Conservation (phyloP, 1,140 invertebrate species). For the Philotrypesis tridentata region DNA sequence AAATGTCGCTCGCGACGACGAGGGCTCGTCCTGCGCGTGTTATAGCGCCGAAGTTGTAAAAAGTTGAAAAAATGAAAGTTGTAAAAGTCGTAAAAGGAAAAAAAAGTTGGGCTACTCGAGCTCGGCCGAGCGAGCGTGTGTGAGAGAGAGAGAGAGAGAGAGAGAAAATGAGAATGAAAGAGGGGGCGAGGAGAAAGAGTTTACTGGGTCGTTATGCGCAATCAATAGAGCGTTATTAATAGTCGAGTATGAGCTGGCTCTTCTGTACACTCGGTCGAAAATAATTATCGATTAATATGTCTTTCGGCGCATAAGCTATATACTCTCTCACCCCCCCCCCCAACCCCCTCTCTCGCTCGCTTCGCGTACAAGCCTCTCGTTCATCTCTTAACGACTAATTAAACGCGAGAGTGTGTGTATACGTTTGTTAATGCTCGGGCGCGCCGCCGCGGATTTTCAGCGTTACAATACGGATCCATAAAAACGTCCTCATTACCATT, state of each 20-base stretch:
- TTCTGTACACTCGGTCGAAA: slow-evolving; percentile 27
- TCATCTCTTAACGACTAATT: not conserved
- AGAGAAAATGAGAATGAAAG: slow-evolving; percentile 10
- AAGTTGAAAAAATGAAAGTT: not conserved
- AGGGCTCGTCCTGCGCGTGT: no score
- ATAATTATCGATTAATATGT: slow-evolving; percentile 44
- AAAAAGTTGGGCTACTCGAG: not conserved
- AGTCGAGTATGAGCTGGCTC: slow-evolving; percentile 29
- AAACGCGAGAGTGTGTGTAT: not conserved
- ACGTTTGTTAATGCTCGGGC: not conserved
- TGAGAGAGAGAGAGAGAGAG: not conserved
- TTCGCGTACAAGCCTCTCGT: not conserved
- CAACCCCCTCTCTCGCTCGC: not conserved
- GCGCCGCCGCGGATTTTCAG: no score
- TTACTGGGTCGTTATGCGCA: slow-evolving; percentile 48
- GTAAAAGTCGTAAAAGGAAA: not conserved
- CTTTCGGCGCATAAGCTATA: not conserved
- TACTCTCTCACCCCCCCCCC: not conserved
- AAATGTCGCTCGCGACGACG: not conserved
- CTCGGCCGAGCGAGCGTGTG: not conserved
- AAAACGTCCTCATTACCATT: no score
- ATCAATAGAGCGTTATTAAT: slow-evolving; percentile 50
- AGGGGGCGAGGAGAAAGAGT: slow-evolving; percentile 21
- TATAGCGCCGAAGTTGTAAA: no score
- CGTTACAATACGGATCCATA: no score